These are phyloP conservation scores for Falcaria lacertinaria DNA, from an alignment of 2,888 invertebrate genomes.

Conservation along the genomic window DNA sequence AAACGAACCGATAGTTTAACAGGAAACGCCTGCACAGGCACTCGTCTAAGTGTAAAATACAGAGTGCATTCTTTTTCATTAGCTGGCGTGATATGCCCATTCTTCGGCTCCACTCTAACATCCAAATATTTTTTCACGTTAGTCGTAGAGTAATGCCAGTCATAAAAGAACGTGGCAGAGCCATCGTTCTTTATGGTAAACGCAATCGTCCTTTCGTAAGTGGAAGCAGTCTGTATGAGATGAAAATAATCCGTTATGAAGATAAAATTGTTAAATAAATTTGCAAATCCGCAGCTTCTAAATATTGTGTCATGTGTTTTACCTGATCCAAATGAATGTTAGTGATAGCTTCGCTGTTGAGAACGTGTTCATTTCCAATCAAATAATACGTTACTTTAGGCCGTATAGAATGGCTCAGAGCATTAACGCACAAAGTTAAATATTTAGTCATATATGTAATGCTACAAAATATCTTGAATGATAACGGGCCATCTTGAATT, in stretches of 20 bases:
- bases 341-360: constrained; percentile 54
- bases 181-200: constrained; percentile 65
- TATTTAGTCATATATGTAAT: constrained; percentile 74
- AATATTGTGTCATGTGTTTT: constrained; percentile 5
- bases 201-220: constrained; percentile 61
- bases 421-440: constrained; percentile 71
- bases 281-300: too few relatives aligned
- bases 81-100: constrained; percentile 56
- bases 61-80: constrained; percentile 50
- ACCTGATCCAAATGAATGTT: constrained; percentile 71
- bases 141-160: constrained; percentile 53
- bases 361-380: constrained; percentile 55
- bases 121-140: constrained; percentile 60
- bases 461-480: constrained; percentile 77
- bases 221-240: constrained; percentile 63
- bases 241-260: too few relatives aligned
- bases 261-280: too few relatives aligned
- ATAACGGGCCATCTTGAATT: constrained; percentile 71
- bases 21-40: constrained; percentile 62
- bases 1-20: constrained; percentile 52
- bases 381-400: constrained; percentile 70
- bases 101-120: constrained; percentile 53
- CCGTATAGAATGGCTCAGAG: constrained; percentile 73
- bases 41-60: constrained; percentile 55
- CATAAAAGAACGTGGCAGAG: constrained; percentile 64